phyloP scores from a whole-genome alignment of 1,140 invertebrate species.

The Lucilia sericata region DNA sequence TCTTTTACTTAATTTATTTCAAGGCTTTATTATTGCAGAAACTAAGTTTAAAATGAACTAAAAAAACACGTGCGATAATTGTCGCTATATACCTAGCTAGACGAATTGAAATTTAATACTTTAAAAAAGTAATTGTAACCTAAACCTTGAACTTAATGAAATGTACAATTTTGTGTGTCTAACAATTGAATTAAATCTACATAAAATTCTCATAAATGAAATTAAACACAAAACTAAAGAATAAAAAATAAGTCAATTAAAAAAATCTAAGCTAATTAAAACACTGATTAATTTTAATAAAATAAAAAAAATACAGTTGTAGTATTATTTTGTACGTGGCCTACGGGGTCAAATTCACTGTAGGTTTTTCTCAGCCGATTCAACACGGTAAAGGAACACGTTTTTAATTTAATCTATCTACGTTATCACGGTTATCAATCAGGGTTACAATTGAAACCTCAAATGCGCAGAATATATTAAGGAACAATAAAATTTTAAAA shows the following conservation, averaged over 20 bases:
- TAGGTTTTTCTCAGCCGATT: conserved; percentile 61
- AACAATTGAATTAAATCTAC: background rate
- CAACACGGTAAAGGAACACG: conserved; percentile 66
- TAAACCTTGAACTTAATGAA: background rate
- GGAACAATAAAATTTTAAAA: background rate
- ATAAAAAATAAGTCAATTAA: background rate
- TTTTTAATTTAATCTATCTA: conserved; percentile 61
- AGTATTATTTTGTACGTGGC: conserved; percentile 56
- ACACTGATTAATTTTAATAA: background rate
- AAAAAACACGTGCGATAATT: background rate
- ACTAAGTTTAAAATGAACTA: background rate
- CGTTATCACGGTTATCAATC: conserved; percentile 67
- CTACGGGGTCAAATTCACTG: conserved; percentile 67
- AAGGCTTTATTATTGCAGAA: background rate
- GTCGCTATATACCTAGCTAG: no score
- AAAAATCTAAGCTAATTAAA: conserved; percentile 10
- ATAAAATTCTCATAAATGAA: conserved; percentile 19
- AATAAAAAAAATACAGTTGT: background rate
- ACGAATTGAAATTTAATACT: background rate
- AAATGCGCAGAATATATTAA: conserved; percentile 63
- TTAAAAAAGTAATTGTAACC: background rate
- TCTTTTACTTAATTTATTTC: no score
- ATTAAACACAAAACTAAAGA: background rate
- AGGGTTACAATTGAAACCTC: conserved; percentile 62
- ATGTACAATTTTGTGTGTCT: background rate